Evolutionary conservation across 2,888 invertebrate genomes (phyloP).

Genomic region (Spodoptera exigua): DNA sequence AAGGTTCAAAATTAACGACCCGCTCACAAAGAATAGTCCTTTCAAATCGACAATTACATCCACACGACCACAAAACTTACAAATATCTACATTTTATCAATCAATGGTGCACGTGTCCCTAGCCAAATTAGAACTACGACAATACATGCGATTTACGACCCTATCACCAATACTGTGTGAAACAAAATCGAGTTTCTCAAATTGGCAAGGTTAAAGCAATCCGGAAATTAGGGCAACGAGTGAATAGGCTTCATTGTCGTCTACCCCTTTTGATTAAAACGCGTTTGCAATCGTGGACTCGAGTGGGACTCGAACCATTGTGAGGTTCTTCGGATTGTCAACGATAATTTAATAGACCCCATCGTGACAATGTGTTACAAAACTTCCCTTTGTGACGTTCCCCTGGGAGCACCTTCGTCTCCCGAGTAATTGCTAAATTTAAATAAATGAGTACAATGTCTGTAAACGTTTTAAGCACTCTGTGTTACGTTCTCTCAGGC

Average conservation of each 20-base stretch:
- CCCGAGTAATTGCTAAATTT: slow-evolving; percentile 33
- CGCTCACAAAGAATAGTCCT: slow-evolving; percentile 26
- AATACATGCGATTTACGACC: slow-evolving; percentile 27
- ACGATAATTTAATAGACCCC: slow-evolving; percentile 58
- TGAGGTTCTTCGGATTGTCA: slow-evolving; percentile 48
- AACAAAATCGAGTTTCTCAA: slow-evolving; percentile 18
- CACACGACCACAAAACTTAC: slow-evolving; percentile 42
- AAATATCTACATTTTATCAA: slow-evolving; percentile 43
- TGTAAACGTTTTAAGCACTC: slow-evolving; percentile 13
- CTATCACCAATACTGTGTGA: slow-evolving; percentile 14
- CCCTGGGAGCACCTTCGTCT: slow-evolving; percentile 27
- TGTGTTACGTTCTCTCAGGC: neutral
- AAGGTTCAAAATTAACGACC: slow-evolving; percentile 18
- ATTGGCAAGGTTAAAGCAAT: slow-evolving; percentile 23
- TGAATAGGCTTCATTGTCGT: slow-evolving; percentile 58
- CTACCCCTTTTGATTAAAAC: slow-evolving; percentile 65
- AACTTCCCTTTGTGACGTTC: slow-evolving; percentile 40
- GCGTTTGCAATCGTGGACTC: slow-evolving; percentile 56
- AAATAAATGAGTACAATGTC: slow-evolving; percentile 28
- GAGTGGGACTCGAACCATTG: slow-evolving; percentile 44
- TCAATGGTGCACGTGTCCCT: slow-evolving; percentile 54
- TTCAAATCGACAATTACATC: slow-evolving; percentile 42
- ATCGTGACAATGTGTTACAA: slow-evolving; percentile 49
- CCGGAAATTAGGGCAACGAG: slow-evolving; percentile 56
- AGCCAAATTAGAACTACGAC: slow-evolving; percentile 27